Evolutionary conservation across 2,113 vertebrate species (phyloP).

Genomic region (Syrrhaptes paradoxus): DNA sequence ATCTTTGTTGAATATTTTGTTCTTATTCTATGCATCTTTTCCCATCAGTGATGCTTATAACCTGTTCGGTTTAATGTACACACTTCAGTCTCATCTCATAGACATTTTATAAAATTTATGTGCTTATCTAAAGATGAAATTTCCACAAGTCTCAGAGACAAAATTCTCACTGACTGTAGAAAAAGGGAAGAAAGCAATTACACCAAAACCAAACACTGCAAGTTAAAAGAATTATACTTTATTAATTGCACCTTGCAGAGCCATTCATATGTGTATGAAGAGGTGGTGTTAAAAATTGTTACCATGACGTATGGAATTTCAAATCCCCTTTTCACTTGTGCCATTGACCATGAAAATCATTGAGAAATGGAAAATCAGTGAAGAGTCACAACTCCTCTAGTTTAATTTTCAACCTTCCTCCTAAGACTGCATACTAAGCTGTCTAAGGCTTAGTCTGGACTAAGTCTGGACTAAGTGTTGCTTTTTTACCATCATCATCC

Average conservation of each 20-base stretch:
- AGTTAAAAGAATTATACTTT: not conserved
- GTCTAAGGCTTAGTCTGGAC: not conserved
- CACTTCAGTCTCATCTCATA: not conserved
- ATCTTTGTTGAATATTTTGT: not conserved
- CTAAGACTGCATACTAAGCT: not conserved
- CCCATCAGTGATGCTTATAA: not conserved
- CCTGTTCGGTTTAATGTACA: not conserved
- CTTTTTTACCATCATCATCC: not conserved
- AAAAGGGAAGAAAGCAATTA: not conserved
- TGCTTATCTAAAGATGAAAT: not conserved
- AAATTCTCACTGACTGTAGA: not conserved
- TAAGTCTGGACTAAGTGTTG: not conserved
- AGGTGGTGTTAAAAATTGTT: not conserved
- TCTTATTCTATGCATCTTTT: not conserved
- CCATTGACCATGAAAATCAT: not conserved
- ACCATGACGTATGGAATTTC: not conserved
- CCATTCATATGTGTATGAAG: not conserved
- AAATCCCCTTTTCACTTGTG: not conserved
- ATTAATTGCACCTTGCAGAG: not conserved
- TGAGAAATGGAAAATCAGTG: not conserved
- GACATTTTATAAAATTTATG: not conserved
- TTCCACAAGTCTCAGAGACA: not conserved
- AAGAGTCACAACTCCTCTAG: not conserved
- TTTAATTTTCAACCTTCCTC: not conserved
- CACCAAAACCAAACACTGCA: rapidly evolving